Conservation (phyloP, 64 coral and sea anemone genomes). For the Platygyra sinensis region DNA sequence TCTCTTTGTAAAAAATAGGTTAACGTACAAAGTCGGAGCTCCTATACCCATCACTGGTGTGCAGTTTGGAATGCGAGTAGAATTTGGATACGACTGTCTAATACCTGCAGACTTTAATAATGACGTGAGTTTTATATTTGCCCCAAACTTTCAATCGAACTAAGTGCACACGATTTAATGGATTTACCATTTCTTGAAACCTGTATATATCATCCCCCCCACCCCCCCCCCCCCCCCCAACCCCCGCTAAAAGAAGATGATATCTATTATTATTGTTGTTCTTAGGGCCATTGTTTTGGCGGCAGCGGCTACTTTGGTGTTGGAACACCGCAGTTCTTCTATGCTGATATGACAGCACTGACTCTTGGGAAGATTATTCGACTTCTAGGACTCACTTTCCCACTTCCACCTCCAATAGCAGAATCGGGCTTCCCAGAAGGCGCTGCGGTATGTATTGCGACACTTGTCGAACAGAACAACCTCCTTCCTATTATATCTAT, state of each 20-base stretch:
- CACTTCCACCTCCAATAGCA: conserved; percentile 85
- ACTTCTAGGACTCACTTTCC: conserved; percentile 64
- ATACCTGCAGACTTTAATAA: conserved; percentile 82
- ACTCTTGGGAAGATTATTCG: conserved; percentile 93
- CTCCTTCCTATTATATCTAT: too few relatives aligned
- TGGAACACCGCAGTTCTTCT: conserved; percentile 82
- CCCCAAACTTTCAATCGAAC: not conserved
- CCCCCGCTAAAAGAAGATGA: not conserved
- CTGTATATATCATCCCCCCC: too few relatives aligned
- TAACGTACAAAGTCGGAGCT: conserved; percentile 83
- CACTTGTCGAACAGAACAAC: not conserved
- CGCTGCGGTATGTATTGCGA: conserved; percentile 47
- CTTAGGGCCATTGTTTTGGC: conserved; percentile 94
- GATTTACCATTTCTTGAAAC: not conserved
- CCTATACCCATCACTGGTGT: conserved; percentile 91
- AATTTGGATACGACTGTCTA: conserved; percentile 92
- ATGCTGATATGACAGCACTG: conserved; percentile 73
- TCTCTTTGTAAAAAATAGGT: conserved; percentile 3
- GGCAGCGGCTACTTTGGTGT: conserved; percentile 87
- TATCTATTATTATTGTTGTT: not conserved
- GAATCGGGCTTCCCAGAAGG: conserved; percentile 83
- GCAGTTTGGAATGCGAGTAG: conserved; percentile 89
- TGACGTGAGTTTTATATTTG: conserved; percentile 54
- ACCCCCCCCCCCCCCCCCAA: too few relatives aligned
- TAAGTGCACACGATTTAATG: not conserved